Evolutionary conservation across 2,888 invertebrate species (phyloP).

Genomic region (Papilio protenor): DNA sequence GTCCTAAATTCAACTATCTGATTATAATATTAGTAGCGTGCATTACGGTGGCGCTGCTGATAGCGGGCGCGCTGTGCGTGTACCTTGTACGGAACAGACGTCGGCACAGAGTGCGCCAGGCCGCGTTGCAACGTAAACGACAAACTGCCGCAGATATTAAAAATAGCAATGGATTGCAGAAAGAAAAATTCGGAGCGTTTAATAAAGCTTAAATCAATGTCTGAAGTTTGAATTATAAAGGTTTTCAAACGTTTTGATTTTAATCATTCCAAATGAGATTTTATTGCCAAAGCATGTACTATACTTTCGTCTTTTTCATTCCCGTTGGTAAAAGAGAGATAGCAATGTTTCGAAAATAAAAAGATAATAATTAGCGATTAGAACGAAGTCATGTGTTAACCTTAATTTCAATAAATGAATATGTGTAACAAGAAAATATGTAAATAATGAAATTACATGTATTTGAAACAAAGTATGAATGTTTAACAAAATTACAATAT

Average conservation of each 20-base stretch:
- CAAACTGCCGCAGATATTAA: slow-evolving; percentile 68
- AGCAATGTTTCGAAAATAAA: background rate
- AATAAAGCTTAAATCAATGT: background rate
- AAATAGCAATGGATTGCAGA: slow-evolving; percentile 62
- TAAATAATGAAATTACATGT: background rate
- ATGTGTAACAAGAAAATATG: background rate
- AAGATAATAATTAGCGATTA: background rate
- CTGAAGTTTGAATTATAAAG: background rate
- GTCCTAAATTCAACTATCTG: slow-evolving; percentile 56
- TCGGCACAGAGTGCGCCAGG: slow-evolving; percentile 62
- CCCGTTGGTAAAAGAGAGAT: background rate
- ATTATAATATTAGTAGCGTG: slow-evolving; percentile 67
- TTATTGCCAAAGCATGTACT: background rate
- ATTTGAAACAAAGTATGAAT: background rate
- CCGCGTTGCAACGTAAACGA: slow-evolving; percentile 68
- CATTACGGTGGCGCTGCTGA: slow-evolving; percentile 64
- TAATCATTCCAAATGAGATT: background rate
- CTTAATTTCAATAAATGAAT: background rate
- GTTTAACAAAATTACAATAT: background rate
- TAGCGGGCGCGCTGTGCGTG: slow-evolving; percentile 67
- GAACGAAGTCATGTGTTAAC: background rate
- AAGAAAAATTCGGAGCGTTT: slow-evolving; percentile 69
- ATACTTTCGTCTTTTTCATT: background rate
- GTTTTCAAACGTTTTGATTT: background rate
- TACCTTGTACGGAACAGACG: slow-evolving; percentile 70